Base-by-base conservation (phyloP, 2,797 vertebrate genomes). In the Chelon labrosus region DNA sequence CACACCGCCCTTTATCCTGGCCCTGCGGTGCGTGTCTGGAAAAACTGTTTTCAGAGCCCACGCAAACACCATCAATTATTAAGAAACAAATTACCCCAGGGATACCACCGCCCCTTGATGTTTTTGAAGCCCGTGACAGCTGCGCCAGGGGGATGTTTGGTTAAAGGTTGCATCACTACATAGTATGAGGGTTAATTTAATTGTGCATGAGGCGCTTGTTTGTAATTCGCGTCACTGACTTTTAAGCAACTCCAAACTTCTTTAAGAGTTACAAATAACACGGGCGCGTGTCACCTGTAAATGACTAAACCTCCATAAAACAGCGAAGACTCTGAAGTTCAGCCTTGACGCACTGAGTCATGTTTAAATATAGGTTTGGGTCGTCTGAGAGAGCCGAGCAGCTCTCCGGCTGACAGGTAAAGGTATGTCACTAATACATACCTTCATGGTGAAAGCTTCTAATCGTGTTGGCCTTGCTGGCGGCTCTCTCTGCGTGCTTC, bases 381-480 rank as follows among this genome's bases (percentile, higher is more conserved):
- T n/a, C 75, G 92, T 93, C 90, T 92, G 93, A 79, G 87, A 49
- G 82, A 77, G 77, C 74, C 46, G 75, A 57, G 71, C 53, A 77
- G 85, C 86, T 80, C 81, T 69, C 75, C 61, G 84, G 75, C 88
- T 88, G 90, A 88, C 88, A 91, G 88, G 83, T 89, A 86, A 86
- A 90, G 92, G 89, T 93, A 91, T 91, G 92, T 89, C 91, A 86
- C 86, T 92, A 91, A 90, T 88, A 89, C 95, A 93, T 94, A 99
- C 98, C 98, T 97, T 99, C 97, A 74, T 99, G 97, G 92, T 98
- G 97, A 94, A 98, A 99, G 93, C 97, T 98, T 93, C 97, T 95
- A 89, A 99, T 97, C 22, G 97, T 99, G 93, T 98, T 99, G 90
- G 97, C 97, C 73, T 93, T 95, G 95, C 97, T 99, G 92, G 96